These are phyloP conservation scores for Tineola bisselliella DNA, from an alignment of 2,888 invertebrate species.

Conservation along the genomic window DNA sequence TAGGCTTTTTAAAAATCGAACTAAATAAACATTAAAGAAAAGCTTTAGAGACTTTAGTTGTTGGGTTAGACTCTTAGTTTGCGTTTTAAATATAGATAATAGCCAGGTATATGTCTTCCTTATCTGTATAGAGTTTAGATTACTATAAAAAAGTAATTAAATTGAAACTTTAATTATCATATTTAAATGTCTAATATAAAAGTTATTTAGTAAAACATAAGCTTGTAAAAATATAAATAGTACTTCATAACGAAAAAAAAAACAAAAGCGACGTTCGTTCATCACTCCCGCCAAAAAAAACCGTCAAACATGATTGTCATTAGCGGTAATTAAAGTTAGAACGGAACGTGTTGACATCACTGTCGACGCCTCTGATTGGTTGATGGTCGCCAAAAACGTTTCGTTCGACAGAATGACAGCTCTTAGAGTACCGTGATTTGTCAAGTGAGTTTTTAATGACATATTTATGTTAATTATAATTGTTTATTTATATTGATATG, in stretches of 20 bases:
- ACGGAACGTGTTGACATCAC: slow-evolving; percentile 8
- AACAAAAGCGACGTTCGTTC: not conserved
- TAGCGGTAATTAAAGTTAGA: slow-evolving; percentile 6
- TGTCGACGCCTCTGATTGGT: slow-evolving; percentile 8
- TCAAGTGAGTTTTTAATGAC: not conserved
- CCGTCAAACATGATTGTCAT: slow-evolving; percentile 11
- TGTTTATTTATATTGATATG: not conserved
- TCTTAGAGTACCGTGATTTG: not conserved
- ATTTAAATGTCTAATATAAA: no score
- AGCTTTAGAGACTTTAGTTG: no score
- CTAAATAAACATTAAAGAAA: no score
- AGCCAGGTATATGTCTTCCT: no score
- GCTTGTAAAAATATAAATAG: no score
- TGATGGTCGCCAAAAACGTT: not conserved
- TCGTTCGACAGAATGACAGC: slow-evolving; percentile 10
- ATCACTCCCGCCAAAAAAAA: not conserved
- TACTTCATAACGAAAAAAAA: not conserved
- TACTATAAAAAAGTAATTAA: no score
- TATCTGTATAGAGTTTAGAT: no score
- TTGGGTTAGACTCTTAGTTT: no score
- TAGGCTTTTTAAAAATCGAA: no score
- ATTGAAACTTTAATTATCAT: no score
- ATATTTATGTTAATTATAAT: not conserved
- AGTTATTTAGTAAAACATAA: no score
- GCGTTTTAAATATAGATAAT: no score